These are phyloP conservation scores for Dufourea novaeangliae DNA, from an alignment of 1,140 invertebrate genomes.

Conservation along the genomic window DNA sequence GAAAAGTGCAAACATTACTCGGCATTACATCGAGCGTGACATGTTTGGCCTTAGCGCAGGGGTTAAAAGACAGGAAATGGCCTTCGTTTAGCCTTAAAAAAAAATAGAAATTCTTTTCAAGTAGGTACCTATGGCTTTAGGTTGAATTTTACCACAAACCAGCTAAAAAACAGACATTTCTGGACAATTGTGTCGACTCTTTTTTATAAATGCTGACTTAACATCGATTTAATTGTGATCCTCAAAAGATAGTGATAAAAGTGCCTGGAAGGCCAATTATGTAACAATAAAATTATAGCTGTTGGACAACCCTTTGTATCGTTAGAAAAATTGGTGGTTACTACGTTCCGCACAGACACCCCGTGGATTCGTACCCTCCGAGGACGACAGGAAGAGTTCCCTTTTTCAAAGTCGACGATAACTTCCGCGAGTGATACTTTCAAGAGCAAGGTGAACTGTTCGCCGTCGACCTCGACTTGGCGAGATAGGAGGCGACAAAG, in stretches of 20 bases:
- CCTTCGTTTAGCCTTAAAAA: background rate
- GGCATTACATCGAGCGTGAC: background rate
- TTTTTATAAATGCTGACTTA: no score
- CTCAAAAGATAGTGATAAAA: no score
- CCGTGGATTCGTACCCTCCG: no score
- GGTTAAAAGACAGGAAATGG: background rate
- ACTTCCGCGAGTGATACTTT: constrained; percentile 29
- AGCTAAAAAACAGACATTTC: background rate
- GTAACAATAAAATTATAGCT: no score
- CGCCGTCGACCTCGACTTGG: background rate
- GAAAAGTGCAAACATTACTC: background rate
- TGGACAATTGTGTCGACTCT: background rate
- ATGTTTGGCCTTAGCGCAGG: background rate
- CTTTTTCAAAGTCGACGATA: constrained; percentile 35
- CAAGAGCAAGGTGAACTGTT: constrained; percentile 44
- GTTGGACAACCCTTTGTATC: no score
- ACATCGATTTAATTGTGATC: no score
- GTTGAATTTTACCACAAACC: no score
- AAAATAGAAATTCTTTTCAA: no score
- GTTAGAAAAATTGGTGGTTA: no score
- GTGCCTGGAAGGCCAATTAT: no score
- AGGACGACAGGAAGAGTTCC: background rate
- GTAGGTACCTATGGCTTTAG: no score
- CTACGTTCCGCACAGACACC: background rate
- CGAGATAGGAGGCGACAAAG: constrained; percentile 14